Conservation (phyloP, 2,113 vertebrate genomes). For the Hypocryptadius cinnamomeus region DNA sequence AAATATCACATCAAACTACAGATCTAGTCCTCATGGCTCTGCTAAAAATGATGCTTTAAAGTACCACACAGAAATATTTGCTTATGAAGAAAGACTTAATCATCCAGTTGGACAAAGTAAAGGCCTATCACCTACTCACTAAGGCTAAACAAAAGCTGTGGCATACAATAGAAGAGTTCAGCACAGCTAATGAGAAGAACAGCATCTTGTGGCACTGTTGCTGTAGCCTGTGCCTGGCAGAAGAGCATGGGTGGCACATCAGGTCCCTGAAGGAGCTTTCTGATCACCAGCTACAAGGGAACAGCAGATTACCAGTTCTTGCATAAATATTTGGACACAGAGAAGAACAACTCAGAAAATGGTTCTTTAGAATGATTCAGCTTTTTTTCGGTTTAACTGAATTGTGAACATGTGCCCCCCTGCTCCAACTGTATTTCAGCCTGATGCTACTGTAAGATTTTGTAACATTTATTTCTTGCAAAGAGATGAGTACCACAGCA, state of each 20-base stretch:
- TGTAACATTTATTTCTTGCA: neutral
- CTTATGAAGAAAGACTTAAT: neutral
- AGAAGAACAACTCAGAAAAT: neutral
- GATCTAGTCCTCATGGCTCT: neutral
- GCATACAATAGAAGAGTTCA: neutral
- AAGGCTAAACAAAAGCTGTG: neutral
- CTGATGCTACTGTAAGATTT: neutral
- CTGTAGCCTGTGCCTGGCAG: neutral
- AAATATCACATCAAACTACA: neutral
- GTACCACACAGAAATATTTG: neutral
- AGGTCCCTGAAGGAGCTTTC: neutral
- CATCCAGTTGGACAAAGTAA: neutral
- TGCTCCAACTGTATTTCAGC: neutral
- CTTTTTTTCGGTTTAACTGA: neutral
- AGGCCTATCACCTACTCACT: neutral
- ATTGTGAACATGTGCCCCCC: neutral
- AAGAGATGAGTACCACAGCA: neutral
- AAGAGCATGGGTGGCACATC: accelerated
- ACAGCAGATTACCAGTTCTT: neutral
- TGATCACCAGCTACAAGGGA: neutral
- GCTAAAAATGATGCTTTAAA: neutral
- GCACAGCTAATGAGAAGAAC: neutral
- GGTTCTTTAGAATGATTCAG: neutral
- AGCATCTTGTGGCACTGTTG: neutral
- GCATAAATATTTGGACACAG: neutral